Percentiles rank a stretch among this genome's conserved stretches.
phyloP scores from a whole-genome alignment of 2,113 vertebrate genomes.

The Callopanchax toddi region DNA sequence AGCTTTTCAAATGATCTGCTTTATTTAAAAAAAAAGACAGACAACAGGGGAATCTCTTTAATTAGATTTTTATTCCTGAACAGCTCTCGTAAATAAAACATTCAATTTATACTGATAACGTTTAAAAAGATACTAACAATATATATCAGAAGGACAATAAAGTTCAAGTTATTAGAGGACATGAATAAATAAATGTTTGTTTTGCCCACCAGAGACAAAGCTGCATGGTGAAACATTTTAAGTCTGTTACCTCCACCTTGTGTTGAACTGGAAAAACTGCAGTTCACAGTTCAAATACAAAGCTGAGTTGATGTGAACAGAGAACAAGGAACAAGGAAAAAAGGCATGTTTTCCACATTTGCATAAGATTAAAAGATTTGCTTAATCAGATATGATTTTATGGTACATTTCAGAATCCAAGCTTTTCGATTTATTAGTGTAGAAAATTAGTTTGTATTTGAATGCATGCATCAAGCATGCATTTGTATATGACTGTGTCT shows the following conservation, averaged over 20 bases:
- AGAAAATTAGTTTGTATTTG: too few species aligned
- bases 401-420: background rate
- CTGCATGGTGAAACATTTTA: background rate
- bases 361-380: background rate
- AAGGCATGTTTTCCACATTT: background rate
- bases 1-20: background rate
- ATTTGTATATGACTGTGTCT: constrained; percentile 25
- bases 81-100: background rate
- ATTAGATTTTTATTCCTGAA: background rate
- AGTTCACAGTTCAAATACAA: background rate
- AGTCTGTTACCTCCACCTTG: constrained; percentile 56
- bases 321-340: background rate
- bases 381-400: background rate
- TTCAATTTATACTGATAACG: too few species aligned
- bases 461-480: too few species aligned
- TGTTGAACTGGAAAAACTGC: constrained; percentile 21
- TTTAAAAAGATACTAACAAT: background rate
- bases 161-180: background rate
- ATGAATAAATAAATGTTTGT: background rate
- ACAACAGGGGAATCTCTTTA: constrained; percentile 1
- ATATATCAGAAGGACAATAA: background rate
- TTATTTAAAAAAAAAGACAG: background rate
- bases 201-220: background rate
- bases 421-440: background rate
- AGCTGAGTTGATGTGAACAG: background rate